Evolutionary conservation across 2,888 invertebrate species (phyloP).

Genomic region (Stegana nigrithorax): DNA sequence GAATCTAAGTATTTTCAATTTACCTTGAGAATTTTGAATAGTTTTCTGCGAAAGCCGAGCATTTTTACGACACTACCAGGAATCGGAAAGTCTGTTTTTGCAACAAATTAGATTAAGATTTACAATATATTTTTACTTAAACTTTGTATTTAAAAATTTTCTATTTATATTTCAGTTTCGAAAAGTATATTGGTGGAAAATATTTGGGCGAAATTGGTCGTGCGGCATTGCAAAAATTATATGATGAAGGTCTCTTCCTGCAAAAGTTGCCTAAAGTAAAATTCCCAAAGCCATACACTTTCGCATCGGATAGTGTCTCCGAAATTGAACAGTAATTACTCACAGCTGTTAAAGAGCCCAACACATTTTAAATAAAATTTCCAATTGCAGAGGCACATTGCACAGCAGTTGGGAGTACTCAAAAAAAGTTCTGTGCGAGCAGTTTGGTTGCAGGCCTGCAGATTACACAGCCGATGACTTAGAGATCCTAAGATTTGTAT

Average conservation of each 20-base stretch:
- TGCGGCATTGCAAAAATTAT: conserved; percentile 73
- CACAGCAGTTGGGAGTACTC: conserved; percentile 66
- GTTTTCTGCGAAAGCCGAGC: no score
- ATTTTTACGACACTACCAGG: no score
- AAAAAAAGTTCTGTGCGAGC: conserved; percentile 65
- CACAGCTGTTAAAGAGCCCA: no score
- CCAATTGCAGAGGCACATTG: conserved; percentile 67
- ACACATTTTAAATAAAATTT: not conserved
- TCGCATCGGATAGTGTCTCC: conserved; percentile 78
- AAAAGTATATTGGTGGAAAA: conserved; percentile 84
- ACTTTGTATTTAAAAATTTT: no score
- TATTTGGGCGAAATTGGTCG: conserved; percentile 83
- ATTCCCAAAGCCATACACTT: conserved; percentile 69
- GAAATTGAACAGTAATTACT: conserved; percentile 80
- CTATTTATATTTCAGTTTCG: no score
- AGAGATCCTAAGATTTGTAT: conserved; percentile 47
- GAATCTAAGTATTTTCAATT: no score
- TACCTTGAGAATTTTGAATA: no score
- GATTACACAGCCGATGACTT: conserved; percentile 44
- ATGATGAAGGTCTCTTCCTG: conserved; percentile 73
- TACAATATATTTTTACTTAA: no score
- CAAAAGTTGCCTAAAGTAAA: conserved; percentile 50
- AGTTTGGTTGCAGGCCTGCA: conserved; percentile 62
- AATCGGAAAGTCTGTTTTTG: no score
- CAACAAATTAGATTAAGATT: no score